These are phyloP conservation scores for Picathartes gymnocephalus DNA, from an alignment of 2,113 vertebrate genomes.

Conservation along the genomic window DNA sequence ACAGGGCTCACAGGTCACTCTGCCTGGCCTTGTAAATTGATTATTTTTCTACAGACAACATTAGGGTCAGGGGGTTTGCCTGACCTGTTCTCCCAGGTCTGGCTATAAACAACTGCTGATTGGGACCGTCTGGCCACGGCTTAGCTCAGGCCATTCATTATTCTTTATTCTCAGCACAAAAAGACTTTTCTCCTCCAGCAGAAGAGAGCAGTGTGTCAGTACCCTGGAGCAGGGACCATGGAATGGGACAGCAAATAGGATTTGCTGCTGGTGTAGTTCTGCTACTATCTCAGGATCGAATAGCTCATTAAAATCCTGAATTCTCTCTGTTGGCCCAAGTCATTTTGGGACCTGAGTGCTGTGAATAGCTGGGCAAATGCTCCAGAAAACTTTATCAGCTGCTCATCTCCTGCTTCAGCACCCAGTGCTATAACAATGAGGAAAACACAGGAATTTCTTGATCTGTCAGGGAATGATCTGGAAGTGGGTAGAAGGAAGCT, in stretches of 20 bases:
- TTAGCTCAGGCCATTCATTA: background rate
- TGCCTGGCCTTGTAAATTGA: constrained; percentile 45
- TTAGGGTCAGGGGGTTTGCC: constrained; percentile 33
- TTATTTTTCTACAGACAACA: constrained; percentile 32
- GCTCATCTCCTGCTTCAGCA: background rate
- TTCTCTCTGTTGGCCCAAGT: background rate
- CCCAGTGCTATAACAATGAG: background rate
- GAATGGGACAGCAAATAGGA: background rate
- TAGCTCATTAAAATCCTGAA: background rate
- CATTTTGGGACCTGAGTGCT: background rate
- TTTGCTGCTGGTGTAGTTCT: background rate
- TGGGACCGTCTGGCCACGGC: background rate
- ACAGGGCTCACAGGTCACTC: constrained; percentile 42
- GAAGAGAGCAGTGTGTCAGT: background rate
- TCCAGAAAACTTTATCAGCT: background rate
- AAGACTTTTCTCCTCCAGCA: background rate
- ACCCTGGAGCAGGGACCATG: background rate
- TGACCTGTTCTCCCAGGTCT: constrained; percentile 15
- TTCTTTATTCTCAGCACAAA: background rate
- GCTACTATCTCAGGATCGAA: background rate
- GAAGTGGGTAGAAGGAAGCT: background rate
- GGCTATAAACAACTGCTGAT: constrained; percentile 2
- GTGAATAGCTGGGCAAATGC: background rate
- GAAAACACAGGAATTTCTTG: background rate
- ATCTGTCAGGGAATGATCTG: background rate